Evolutionary conservation across 2,888 invertebrate genomes (phyloP), one percentile per base, ranked within the genome.

Genomic region (Sinohyriopsis cumingii): DNA sequence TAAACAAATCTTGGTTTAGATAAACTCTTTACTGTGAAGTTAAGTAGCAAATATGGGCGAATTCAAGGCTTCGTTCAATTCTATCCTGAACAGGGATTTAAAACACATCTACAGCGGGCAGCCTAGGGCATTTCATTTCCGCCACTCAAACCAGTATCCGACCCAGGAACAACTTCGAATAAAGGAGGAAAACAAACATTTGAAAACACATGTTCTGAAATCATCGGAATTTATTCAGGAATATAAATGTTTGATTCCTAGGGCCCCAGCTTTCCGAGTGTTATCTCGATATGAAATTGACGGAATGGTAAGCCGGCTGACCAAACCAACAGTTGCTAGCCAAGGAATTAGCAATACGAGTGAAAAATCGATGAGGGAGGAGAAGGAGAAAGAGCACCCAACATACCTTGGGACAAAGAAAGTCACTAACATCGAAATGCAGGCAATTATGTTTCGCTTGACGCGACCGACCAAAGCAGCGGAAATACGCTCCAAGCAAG

Each of bases 81-180:
- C 76, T 20, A 85, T 85, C 53, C 69, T 84, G n/a, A 78, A 73
- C 60, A 69, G 79, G 60, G 84, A 86, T 69, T 80, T 86, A 59
- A 82, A 83, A 59, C 85, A 86, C 64, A 83, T 85, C 12, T 85
- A 86, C 74, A 84, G 82, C 63, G 86, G 86, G n/a, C 78, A 75
- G 60, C 84, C 85, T 7, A 76, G 72, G 63, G 68, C 69, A 4
- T 59, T 79, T 12, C 69, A 62, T 24, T 75, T 74, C 68, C 63
- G 82, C 15, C 76, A 78, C 59, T 69, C 80, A 1, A 59, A 71
- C 5, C 79, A 82, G 59, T 84, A 80, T 62, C 83, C 84, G 7
- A 82, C 82, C 67, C 78, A 82, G 76, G 84, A 83, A 33, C 83
- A 84, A 62, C 72, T 86, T 22, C 67, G 82, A 20, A 73, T 79